Conservation (phyloP, 2,797 vertebrate species). For the Crenuchus spilurus region DNA sequence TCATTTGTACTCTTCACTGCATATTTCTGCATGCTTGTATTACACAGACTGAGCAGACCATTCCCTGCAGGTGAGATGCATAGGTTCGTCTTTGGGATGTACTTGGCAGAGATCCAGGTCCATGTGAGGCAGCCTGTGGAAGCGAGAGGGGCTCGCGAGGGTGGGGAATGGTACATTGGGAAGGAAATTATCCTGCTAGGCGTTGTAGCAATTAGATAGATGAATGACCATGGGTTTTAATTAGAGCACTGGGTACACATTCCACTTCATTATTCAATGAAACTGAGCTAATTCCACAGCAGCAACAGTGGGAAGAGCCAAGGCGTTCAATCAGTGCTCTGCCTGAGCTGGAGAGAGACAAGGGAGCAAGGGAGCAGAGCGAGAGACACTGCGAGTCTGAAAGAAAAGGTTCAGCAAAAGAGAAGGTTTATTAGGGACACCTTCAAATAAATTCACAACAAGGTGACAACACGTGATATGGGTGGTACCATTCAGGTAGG, state of each 20-base stretch:
- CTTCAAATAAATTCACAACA: neutral
- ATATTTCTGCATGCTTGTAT: constrained; percentile 51
- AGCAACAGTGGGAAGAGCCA: constrained; percentile 64
- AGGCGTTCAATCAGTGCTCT: constrained; percentile 76
- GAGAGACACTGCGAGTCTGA: constrained; percentile 57
- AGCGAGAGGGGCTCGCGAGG: constrained; percentile 41
- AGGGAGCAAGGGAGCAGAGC: constrained; percentile 56
- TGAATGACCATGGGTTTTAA: constrained; percentile 89
- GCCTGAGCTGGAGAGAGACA: constrained; percentile 52
- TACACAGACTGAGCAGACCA: neutral
- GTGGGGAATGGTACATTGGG: constrained; percentile 79
- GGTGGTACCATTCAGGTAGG: no score
- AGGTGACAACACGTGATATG: no score
- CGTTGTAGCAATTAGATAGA: constrained; percentile 93
- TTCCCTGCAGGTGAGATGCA: constrained; percentile 41
- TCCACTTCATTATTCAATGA: constrained; percentile 83
- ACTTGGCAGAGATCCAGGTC: constrained; percentile 73
- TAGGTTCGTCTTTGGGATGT: constrained; percentile 68
- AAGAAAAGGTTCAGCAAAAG: neutral
- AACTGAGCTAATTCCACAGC: constrained; percentile 76
- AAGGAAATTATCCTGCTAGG: constrained; percentile 88
- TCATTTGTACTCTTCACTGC: constrained; percentile 26
- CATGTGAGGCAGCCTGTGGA: constrained; percentile 77
- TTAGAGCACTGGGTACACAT: constrained; percentile 87
- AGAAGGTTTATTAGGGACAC: neutral